Evolutionary conservation across 1,140 invertebrate species (phyloP).

Genomic region (Drosophila bocki): DNA sequence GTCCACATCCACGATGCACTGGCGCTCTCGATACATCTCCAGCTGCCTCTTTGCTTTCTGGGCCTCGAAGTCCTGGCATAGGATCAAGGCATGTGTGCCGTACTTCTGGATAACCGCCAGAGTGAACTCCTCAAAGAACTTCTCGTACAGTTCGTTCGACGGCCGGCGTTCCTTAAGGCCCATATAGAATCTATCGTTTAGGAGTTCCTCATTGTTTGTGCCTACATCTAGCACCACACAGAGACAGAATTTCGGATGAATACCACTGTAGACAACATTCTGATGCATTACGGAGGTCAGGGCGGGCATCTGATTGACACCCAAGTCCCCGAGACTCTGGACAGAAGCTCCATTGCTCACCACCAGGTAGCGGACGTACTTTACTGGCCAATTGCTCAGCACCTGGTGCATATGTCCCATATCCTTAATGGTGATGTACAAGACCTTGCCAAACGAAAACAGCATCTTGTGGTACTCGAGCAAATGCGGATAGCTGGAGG

Average conservation of each 20-base stretch:
- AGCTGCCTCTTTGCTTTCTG: conserved; percentile 95
- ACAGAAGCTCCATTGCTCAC: conserved; percentile 98
- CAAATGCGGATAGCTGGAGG: conserved; percentile 97
- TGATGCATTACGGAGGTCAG: conserved; percentile 96
- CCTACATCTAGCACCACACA: conserved; percentile 97
- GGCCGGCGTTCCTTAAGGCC: conserved; percentile 94
- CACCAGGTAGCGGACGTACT: conserved; percentile 92
- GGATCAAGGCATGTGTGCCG: conserved; percentile 92
- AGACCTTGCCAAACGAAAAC: conserved; percentile 86
- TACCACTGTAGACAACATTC: conserved; percentile 96
- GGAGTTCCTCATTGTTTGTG: conserved; percentile 93
- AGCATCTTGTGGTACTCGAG: conserved; percentile 76
- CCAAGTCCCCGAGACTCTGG: conserved; percentile 96
- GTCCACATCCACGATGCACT: conserved; percentile 98
- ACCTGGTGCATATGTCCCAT: conserved; percentile 95
- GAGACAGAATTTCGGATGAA: conserved; percentile 95
- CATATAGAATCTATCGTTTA: conserved; percentile 96
- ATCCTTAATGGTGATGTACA: conserved; percentile 99
- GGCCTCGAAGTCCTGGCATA: conserved; percentile 98
- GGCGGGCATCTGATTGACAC: conserved; percentile 97
- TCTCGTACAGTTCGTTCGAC: conserved; percentile 93
- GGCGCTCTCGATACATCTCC: conserved; percentile 92
- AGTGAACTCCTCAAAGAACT: conserved; percentile 94
- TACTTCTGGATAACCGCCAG: conserved; percentile 90
- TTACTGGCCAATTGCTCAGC: conserved; percentile 92